phyloP scores from a whole-genome alignment of 2,797 vertebrate genomes.

The Hephaestus fuliginosus region DNA sequence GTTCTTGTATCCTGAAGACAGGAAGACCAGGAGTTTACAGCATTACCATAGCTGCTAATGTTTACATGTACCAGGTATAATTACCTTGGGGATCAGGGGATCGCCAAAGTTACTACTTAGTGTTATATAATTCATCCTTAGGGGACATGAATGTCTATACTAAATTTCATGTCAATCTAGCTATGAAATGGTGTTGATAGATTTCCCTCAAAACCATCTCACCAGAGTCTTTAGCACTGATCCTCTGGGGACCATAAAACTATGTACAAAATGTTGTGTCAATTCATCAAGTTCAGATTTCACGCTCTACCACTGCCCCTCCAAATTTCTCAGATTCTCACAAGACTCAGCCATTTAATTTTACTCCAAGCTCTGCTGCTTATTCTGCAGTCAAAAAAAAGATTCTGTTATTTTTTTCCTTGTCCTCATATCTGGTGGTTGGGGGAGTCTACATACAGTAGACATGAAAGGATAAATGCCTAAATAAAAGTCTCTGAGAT shows the following conservation, averaged over 20 bases:
- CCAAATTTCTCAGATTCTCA: slow-evolving; percentile 4
- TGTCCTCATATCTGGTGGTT: background rate
- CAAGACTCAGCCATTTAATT: slow-evolving; percentile 53
- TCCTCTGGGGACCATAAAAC: background rate
- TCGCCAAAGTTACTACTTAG: background rate
- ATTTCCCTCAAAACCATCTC: background rate
- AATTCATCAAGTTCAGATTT: too few relatives aligned
- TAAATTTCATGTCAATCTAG: background rate
- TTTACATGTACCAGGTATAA: background rate
- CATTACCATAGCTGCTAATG: background rate
- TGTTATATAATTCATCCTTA: background rate
- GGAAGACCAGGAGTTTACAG: background rate
- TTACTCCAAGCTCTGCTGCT: slow-evolving; percentile 40
- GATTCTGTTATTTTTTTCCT: background rate
- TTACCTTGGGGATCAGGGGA: background rate
- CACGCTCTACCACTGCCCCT: too few relatives aligned
- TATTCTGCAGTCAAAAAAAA: slow-evolving; percentile 42
- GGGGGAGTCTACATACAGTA: slow-evolving; percentile 43
- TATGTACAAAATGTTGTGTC: background rate
- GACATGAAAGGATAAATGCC: slow-evolving; percentile 70
- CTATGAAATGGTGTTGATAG: too few relatives aligned
- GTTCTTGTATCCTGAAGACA: background rate
- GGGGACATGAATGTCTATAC: background rate
- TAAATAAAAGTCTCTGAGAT: slow-evolving; percentile 62
- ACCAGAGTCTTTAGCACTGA: background rate